Evolutionary conservation across 2,797 vertebrate species (phyloP), one percentile per base, ranked within the genome.

Genomic region (Melanotaenia maccullochi): DNA sequence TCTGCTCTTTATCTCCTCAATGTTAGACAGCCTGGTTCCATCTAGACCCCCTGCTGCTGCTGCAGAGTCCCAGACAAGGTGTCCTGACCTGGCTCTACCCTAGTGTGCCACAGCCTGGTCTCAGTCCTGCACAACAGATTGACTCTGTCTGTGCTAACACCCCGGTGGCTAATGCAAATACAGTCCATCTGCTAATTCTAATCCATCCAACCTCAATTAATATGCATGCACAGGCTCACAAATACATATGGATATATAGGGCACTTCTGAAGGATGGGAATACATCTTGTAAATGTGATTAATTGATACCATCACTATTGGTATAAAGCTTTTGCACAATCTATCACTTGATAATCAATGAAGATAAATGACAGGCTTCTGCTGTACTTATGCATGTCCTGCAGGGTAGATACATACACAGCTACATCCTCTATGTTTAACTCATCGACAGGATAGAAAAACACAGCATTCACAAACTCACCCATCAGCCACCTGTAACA

Each of bases 131-230:
- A 68, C 87, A 91, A 71, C 90, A 92, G 89, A 91, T 88, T 91
- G 85, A 85, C 83, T 76, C 85, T 25, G 76, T 93, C 89, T 93
- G 89, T 78, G 87, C 77, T 87, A 83, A 87, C 88, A 76, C 88
- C 82, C 85, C 20, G 49, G 78, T 81, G 79, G 71, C 86, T 92
- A 90, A 93, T 88, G 84, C 88, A 91, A 91, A 92, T 79, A 85
- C 75, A 83, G 80, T 80, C 91, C 92, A 93, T 93, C 92, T 94
- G 93, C 85, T 90, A 81, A 91, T 83, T 84, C 79, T 89, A 93
- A 93, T 93, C 90, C 85, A 75, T 67, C 59, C 68, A 64, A 56
- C 71, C 65, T 76, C 66, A 65, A 75, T 1, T 33, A 49, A 82
- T 83, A 68, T 58, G 81, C 61, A 59, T 49, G n/a, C 79, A 76